Evolutionary conservation across 1,140 invertebrate species (phyloP).

Genomic region (Heliothis subflexa): DNA sequence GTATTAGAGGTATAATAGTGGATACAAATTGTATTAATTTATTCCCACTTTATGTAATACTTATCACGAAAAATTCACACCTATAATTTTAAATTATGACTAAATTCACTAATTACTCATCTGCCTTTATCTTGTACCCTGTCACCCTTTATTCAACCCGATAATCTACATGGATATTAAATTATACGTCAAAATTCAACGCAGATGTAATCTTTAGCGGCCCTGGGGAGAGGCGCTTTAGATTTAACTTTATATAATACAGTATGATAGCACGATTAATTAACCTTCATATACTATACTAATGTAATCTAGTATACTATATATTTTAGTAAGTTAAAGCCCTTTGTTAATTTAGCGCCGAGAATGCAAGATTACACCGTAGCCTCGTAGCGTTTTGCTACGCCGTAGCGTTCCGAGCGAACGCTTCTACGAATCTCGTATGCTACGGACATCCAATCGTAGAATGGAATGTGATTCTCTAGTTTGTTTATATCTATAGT

Average conservation of each 20-base stretch:
- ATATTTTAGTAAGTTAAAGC: not conserved
- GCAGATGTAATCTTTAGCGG: not conserved
- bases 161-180: not conserved
- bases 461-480: conserved; percentile 39
- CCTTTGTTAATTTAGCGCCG: not conserved
- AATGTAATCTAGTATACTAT: not conserved
- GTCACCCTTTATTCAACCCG: not conserved
- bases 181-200: not conserved
- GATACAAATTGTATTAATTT: too few species aligned
- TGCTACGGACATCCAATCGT: conserved; percentile 40
- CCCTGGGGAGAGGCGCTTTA: too few species aligned
- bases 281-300: too few species aligned
- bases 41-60: too few species aligned
- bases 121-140: not conserved
- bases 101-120: too few species aligned
- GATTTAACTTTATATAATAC: too few species aligned
- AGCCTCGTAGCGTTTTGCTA: conserved; percentile 17
- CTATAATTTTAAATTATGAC: too few species aligned
- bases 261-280: too few species aligned
- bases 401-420: conserved; percentile 29
- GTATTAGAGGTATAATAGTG: not conserved
- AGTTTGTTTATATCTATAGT: conserved; percentile 26
- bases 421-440: conserved; percentile 37
- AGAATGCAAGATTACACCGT: conserved; percentile 10
- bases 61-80: too few species aligned